Evolutionary conservation across 1,140 invertebrate genomes (phyloP).

Genomic region (silkworm (Bombyx mori)): DNA sequence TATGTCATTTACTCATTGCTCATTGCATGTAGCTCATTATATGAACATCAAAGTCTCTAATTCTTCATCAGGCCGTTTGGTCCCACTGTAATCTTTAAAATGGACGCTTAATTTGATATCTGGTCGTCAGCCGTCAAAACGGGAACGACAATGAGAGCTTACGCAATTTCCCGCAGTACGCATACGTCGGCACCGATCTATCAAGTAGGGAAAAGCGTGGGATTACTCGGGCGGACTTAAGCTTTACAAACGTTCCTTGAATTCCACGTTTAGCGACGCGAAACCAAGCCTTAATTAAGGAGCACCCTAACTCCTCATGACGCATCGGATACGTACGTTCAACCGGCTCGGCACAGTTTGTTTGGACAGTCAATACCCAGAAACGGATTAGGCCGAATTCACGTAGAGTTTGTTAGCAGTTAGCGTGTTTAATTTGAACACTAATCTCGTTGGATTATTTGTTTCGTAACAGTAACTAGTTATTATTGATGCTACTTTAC

Average conservation of each 20-base stretch:
- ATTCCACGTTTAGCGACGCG: slow-evolving; percentile 28
- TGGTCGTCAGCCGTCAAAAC: not conserved
- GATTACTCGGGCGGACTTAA: slow-evolving; percentile 30
- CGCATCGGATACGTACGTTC: slow-evolving; percentile 15
- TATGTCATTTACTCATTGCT: too few relatives aligned
- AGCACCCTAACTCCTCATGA: slow-evolving; percentile 32
- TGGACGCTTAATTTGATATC: too few relatives aligned
- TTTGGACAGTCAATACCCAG: slow-evolving; percentile 16
- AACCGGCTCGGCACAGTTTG: slow-evolving; percentile 20
- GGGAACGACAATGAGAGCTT: not conserved
- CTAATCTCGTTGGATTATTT: not conserved
- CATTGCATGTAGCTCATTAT: too few relatives aligned
- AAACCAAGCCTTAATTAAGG: slow-evolving; percentile 30
- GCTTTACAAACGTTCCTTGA: slow-evolving; percentile 34
- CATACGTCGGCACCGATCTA: slow-evolving; percentile 6
- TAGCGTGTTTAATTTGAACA: too few relatives aligned
- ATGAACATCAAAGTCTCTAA: too few relatives aligned
- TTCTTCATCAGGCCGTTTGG: too few relatives aligned
- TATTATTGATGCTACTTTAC: too few relatives aligned
- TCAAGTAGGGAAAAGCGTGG: slow-evolving; percentile 12
- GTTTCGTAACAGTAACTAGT: too few relatives aligned
- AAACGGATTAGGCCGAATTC: not conserved
- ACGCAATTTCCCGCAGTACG: not conserved
- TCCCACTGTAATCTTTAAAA: too few relatives aligned
- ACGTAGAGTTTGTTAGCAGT: not conserved